Percentiles rank a stretch among this genome's conserved stretches.
These are phyloP conservation scores for Siniperca undulata DNA, from an alignment of 2,797 vertebrate genomes.

Conservation along the genomic window DNA sequence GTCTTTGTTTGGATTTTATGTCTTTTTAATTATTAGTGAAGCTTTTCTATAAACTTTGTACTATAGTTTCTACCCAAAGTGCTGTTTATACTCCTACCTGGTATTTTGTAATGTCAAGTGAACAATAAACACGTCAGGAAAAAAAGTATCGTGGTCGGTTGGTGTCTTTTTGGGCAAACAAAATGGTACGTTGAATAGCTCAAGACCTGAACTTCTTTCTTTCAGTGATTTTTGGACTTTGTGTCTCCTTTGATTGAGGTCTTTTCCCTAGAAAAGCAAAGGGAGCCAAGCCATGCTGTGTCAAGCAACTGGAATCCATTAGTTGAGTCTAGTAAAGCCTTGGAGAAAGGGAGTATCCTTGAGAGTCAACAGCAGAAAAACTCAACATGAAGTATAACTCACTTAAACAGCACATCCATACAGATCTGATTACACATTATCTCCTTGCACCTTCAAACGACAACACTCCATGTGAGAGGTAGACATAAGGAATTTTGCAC, in stretches of 20 bases:
- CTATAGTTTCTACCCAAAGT: constrained; percentile 89
- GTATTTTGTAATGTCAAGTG: constrained; percentile 90
- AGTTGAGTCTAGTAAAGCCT: constrained; percentile 60
- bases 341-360: constrained; percentile 68
- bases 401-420: constrained; percentile 59
- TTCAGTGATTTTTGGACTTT: constrained; percentile 25
- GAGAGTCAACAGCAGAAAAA: constrained; percentile 61
- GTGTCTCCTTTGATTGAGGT: constrained; percentile 48
- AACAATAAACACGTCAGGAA: constrained; percentile 90
- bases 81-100: constrained; percentile 90
- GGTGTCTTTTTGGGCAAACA: constrained; percentile 33
- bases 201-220: not conserved
- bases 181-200: constrained; percentile 12
- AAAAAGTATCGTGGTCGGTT: constrained; percentile 51
- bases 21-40: constrained; percentile 88
- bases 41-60: constrained; percentile 94
- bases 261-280: constrained; percentile 57
- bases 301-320: constrained; percentile 76
- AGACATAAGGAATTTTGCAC: constrained; percentile 44
- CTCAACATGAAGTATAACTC: constrained; percentile 68
- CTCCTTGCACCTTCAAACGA: constrained; percentile 30
- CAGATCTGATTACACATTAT: constrained; percentile 59
- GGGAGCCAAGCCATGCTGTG: constrained; percentile 50
- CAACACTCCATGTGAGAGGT: constrained; percentile 27
- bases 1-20: constrained; percentile 86